Percentiles rank a stretch among this genome's conserved stretches.
Evolutionary conservation across 2,888 invertebrate genomes (phyloP).

Genomic region (Notodonta dromedarius): DNA sequence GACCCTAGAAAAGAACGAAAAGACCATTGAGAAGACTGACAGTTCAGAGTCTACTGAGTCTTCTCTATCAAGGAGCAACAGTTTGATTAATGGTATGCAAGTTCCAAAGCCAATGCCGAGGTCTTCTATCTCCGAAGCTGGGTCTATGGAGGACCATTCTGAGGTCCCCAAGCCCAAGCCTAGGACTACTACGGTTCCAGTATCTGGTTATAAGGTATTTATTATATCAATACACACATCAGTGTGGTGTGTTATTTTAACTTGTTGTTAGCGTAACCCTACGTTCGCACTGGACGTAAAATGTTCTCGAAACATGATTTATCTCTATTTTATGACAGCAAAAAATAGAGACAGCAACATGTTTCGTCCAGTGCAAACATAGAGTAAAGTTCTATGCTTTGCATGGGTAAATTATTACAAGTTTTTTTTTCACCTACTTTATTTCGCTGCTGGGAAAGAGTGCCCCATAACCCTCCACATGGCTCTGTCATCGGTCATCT

Average conservation of each 20-base stretch:
- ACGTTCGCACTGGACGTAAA: too few relatives aligned
- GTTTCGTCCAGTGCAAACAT: too few relatives aligned
- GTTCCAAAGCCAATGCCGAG: constrained; percentile 92
- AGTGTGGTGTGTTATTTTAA: constrained; percentile 22
- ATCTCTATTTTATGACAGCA: too few relatives aligned
- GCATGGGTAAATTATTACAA: too few relatives aligned
- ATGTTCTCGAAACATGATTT: too few relatives aligned
- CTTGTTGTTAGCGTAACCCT: constrained; percentile 4
- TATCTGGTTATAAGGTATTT: constrained; percentile 91
- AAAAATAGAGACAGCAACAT: too few relatives aligned
- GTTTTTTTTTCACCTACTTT: too few relatives aligned
- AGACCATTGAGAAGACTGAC: constrained; percentile 58
- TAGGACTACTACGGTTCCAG: constrained; percentile 86
- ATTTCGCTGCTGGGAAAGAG: too few relatives aligned
- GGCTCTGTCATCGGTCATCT: too few relatives aligned
- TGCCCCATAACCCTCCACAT: too few relatives aligned
- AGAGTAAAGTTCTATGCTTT: too few relatives aligned
- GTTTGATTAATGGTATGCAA: constrained; percentile 74
- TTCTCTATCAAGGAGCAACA: constrained; percentile 69
- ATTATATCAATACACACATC: constrained; percentile 19
- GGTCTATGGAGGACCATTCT: constrained; percentile 74
- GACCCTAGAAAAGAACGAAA: constrained; percentile 36
- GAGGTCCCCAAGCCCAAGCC: constrained; percentile 86
- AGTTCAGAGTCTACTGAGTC: constrained; percentile 66
- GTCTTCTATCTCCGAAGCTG: constrained; percentile 89